phyloP scores from a whole-genome alignment of 2,888 invertebrate species.

The Zelleria hepariella region DNA sequence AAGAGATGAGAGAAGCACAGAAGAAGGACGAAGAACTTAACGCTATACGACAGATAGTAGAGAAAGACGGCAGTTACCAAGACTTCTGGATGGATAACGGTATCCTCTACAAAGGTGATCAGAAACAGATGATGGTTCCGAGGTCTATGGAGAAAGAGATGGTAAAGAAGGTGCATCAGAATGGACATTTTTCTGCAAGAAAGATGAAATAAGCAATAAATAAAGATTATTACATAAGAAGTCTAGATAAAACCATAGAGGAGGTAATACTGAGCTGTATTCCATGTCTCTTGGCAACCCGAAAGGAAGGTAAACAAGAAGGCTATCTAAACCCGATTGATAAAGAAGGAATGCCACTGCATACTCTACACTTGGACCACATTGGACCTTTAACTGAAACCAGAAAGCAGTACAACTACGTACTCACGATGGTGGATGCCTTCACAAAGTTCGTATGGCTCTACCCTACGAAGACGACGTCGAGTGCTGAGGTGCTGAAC shows the following conservation, averaged over 20 bases:
- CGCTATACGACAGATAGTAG: background rate
- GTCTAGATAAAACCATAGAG: conserved; percentile 14
- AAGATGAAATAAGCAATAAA: conserved; percentile 23
- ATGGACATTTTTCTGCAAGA: conserved; percentile 27
- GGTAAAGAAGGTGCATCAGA: conserved; percentile 27
- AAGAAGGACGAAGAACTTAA: background rate
- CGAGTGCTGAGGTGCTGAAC: conserved; percentile 24
- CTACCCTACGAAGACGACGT: conserved; percentile 26
- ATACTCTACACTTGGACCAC: conserved; percentile 32
- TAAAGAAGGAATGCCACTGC: conserved; percentile 25
- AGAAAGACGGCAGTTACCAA: background rate
- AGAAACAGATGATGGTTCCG: too few species aligned
- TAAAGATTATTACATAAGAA: conserved; percentile 23
- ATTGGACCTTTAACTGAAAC: conserved; percentile 32
- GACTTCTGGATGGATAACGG: background rate
- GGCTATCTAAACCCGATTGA: conserved; percentile 25
- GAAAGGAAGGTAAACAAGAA: conserved; percentile 25
- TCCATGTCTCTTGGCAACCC: conserved; percentile 17
- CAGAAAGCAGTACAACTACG: conserved; percentile 28
- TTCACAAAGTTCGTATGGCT: conserved; percentile 38
- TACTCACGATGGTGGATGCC: conserved; percentile 30
- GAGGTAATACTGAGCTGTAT: conserved; percentile 13
- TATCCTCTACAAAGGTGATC: background rate
- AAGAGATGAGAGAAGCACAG: background rate
- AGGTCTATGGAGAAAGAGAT: too few species aligned